Evolutionary conservation across 1,140 invertebrate species (phyloP).

Genomic region (Drepana arcuata): DNA sequence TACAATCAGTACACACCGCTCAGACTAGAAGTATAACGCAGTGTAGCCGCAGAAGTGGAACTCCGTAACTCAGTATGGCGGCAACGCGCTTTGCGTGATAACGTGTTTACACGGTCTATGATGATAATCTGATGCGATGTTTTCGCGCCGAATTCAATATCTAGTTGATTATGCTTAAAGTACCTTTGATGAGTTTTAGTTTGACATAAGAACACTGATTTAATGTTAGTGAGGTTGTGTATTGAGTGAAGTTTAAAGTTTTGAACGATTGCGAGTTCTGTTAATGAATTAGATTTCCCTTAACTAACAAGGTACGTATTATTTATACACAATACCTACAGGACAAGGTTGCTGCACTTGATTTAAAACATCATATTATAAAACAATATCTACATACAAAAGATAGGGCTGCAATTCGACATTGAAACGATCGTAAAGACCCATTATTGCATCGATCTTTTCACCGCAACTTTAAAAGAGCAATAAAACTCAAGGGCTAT

Average conservation of each 20-base stretch:
- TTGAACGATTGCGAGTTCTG: conserved; percentile 5
- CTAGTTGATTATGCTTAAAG: too few relatives aligned
- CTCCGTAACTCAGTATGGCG: conserved; percentile 21
- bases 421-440: conserved; percentile 7
- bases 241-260: too few relatives aligned
- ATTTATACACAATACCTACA: too few relatives aligned
- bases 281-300: background rate
- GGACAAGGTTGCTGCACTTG: too few relatives aligned
- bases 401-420: background rate
- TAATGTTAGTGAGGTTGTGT: too few relatives aligned
- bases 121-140: conserved; percentile 9
- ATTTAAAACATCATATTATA: too few relatives aligned
- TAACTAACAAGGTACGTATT: background rate
- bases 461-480: conserved; percentile 5
- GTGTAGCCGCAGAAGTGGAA: conserved; percentile 8
- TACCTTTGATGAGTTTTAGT: too few relatives aligned
- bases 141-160: conserved; percentile 16
- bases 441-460: conserved; percentile 7
- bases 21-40: too few relatives aligned
- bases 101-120: conserved; percentile 13
- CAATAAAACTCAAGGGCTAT: conserved; percentile 8
- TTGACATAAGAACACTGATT: too few relatives aligned
- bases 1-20: too few relatives aligned
- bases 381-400: background rate
- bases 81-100: conserved; percentile 13